Percentiles rank a stretch among this genome's conserved stretches.
Conservation (phyloP, 2,888 invertebrate species). For the Eutolmus rufibarbis region DNA sequence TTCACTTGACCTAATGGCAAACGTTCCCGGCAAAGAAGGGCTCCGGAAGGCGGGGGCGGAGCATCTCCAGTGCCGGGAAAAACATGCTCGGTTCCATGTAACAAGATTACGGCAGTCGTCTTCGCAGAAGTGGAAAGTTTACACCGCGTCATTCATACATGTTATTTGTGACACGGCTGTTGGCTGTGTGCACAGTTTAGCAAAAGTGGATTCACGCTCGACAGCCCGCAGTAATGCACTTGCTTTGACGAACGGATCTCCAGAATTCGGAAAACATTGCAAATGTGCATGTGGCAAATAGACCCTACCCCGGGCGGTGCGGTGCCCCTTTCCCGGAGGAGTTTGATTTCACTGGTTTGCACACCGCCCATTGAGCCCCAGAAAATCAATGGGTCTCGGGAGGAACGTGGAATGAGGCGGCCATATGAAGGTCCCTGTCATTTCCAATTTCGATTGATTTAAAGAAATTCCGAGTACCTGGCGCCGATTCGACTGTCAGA, state of each 20-base stretch:
- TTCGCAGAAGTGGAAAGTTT: not conserved
- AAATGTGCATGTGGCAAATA: not conserved
- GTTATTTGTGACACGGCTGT: constrained; percentile 7
- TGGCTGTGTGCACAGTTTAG: not conserved
- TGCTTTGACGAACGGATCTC: not conserved
- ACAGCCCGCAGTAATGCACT: not conserved
- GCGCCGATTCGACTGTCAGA: not conserved
- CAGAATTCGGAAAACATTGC: not conserved
- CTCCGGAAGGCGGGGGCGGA: not conserved
- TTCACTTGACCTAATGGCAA: constrained; percentile 17
- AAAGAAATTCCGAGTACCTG: not conserved
- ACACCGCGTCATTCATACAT: not conserved
- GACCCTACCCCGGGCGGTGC: not conserved
- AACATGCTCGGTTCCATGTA: not conserved
- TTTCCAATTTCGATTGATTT: not conserved
- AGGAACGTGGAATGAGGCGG: not conserved
- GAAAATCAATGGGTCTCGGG: not conserved
- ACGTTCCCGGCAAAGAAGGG: not conserved
- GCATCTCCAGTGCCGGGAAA: not conserved
- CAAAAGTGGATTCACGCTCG: not conserved
- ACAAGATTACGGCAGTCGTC: not conserved
- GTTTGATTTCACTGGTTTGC: not conserved
- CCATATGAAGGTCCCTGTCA: not conserved
- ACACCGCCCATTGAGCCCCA: not conserved
- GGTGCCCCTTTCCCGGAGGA: not conserved